Base-by-base conservation (phyloP, 2,113 vertebrate genomes). In the Microtus oregoni region DNA sequence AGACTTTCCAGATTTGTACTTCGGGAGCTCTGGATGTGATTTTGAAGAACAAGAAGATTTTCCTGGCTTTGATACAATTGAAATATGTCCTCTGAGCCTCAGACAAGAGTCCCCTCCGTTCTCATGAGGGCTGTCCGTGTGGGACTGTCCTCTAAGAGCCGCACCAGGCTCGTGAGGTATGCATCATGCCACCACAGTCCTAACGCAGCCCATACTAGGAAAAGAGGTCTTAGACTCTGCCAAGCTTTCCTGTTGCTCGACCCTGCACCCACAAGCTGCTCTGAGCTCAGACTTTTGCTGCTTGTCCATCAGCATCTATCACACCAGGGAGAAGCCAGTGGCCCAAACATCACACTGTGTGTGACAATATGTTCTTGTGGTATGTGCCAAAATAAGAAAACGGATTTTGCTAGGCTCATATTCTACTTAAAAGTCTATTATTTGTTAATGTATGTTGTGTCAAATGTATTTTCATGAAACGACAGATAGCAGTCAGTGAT, bases 381-480 rank as follows among this genome's bases (percentile, higher is more conserved):
- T n/a, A 28, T 55, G n/a, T 20, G 41, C 28, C n/a, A 91, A 91
- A 96, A 61, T 76, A 55, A 76, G 52, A 67, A 93, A 28, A 83
- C 22, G 50, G 47, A 38, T 20, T 28, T 83, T 86, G 55, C 3
- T 81, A 92, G 90, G 2, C 20, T 95, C 30, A 17, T 24, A 28
- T 82, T 86, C 47, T 22, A 28, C 52, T 86, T 90, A 86, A 93
- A 96, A 6, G 5, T 28, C 19, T 91, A 8, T 67, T 61, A 35
- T 63, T 89, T 90, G 35, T 81, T 67, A 89, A 67, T 52, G 63
- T 63, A 4, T 89, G 89, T 95, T 72, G 52, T 90, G 44, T 93
- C 78, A 83, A 83, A 88, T 95, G 35, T 35, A 24, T 92, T 96
- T 35, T 76, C 67, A 92, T 76, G 86, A 87, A 95, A 81, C 47